Evolutionary conservation across 2,888 invertebrate genomes (phyloP), one percentile per base, ranked within the genome.

Genomic region (Drosophila villosipedis): DNA sequence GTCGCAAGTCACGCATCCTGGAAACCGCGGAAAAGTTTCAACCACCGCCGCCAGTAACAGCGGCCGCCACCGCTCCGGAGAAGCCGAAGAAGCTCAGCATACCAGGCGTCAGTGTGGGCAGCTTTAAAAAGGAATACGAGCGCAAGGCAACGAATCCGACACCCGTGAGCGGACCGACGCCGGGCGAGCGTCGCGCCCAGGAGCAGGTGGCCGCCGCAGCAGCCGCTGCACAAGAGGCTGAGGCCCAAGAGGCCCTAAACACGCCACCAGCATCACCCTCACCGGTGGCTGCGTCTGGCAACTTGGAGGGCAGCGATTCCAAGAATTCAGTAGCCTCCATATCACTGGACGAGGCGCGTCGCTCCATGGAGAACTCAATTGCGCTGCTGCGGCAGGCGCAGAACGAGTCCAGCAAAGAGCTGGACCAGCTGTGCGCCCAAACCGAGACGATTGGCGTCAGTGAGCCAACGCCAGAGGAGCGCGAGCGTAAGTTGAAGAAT

Each of bases 41-140:
- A 89, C 95, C 95, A 74, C 93, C 95, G 74, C 85, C 90, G 10
- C 78, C 76, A 37, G 74, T 73, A 30, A 31, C 66, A 10, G 33
- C 67, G 2, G 22, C 69, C 22, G 58, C 22, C 2, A 63, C 58
- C 2, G 64, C 60, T 1, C 63, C 74, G 0, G 94, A 95, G 58
- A 97, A 97, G 91, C 96, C 96, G 41, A 97, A 97, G 93, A 97
- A 97, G 93, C 94, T 97, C 60, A 95, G 96, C 78, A 96, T 97
- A 91, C 96, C 97, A 37, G 95, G 95, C 39, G 97, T 97, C 22
- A 97, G 96, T 92, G 97, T 98, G 1, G 97, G 96, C 62, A 97
- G 96, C 91, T 97, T 96, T 83, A 97, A 97, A 84, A 96, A 96
- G 86, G 97, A 97, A 85, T 98, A 97, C 91, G 97, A 98, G 92